Conservation (phyloP, 2,113 vertebrate genomes). For the Theropithecus gelada region DNA sequence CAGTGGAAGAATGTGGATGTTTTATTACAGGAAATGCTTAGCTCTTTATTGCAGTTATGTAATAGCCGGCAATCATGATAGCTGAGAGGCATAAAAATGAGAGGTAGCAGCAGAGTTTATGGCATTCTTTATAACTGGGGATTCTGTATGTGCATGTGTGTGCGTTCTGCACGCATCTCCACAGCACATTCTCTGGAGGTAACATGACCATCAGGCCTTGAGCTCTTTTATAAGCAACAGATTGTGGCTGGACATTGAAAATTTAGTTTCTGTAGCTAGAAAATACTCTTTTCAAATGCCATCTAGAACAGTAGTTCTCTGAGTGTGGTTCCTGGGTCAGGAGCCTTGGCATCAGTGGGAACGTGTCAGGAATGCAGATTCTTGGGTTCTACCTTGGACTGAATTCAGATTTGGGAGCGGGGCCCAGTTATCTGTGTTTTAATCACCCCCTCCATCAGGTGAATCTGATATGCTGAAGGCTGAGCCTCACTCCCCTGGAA, state of each 20-base stretch:
- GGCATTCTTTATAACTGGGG: not conserved
- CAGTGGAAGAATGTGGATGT: not conserved
- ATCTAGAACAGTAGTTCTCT: not conserved
- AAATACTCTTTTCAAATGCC: not conserved
- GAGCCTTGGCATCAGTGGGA: not conserved
- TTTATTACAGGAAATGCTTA: not conserved
- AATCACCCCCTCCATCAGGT: not conserved
- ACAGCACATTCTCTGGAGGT: not conserved
- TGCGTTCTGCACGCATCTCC: no score
- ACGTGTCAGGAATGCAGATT: not conserved
- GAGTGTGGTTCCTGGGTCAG: not conserved
- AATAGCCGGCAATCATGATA: not conserved
- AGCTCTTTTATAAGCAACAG: not conserved
- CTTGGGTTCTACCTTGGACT: not conserved
- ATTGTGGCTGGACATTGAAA: conserved; percentile 32
- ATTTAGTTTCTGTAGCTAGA: not conserved
- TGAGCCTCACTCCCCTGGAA: not conserved
- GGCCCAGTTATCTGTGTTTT: not conserved
- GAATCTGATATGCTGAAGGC: not conserved
- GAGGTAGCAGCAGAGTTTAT: not conserved
- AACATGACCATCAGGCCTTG: not conserved
- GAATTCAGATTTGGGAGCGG: not conserved
- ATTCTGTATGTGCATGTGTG: not conserved
- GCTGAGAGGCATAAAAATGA: not conserved
- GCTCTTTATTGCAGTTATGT: not conserved